A percentile compares a stretch with the other conserved stretches of the same genome.
phyloP scores from a whole-genome alignment of 2,888 invertebrate genomes.

The Trichopria drosophilae region DNA sequence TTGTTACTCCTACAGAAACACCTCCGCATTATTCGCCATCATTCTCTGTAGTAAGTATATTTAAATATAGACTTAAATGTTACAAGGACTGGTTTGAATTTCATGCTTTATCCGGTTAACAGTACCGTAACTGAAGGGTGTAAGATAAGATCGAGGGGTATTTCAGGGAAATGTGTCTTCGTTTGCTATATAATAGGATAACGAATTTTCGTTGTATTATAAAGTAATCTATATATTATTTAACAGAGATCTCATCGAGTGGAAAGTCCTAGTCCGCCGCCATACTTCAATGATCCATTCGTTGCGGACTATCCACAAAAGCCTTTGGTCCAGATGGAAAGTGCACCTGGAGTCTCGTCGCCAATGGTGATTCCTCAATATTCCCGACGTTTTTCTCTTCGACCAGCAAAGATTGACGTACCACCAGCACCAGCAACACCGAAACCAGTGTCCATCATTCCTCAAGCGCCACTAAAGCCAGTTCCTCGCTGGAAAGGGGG shows the following conservation, averaged over 20 bases:
- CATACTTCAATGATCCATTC: slow-evolving; percentile 42
- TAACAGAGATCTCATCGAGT: slow-evolving; percentile 31
- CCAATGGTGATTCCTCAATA: slow-evolving; percentile 39
- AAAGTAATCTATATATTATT: too few species aligned
- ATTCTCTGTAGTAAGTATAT: slow-evolving; percentile 25
- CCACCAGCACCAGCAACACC: slow-evolving; percentile 26
- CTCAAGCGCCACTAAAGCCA: too few species aligned
- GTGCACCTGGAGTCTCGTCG: slow-evolving; percentile 46
- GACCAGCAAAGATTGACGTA: slow-evolving; percentile 44
- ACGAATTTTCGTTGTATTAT: too few species aligned
- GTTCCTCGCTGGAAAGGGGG: slow-evolving; percentile 55
- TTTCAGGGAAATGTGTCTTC: too few species aligned
- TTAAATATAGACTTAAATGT: too few species aligned
- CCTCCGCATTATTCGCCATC: slow-evolving; percentile 43
- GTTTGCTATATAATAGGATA: too few species aligned
- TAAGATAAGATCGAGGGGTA: too few species aligned
- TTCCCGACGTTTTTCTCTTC: slow-evolving; percentile 47
- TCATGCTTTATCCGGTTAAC: too few species aligned
- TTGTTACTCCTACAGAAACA: slow-evolving; percentile 41
- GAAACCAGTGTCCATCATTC: background rate
- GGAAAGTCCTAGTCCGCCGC: slow-evolving; percentile 34
- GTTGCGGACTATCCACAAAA: slow-evolving; percentile 47
- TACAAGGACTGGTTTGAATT: too few species aligned
- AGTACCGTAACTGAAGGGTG: too few species aligned
- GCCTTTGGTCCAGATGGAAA: slow-evolving; percentile 49